A percentile compares a stretch with the other conserved stretches of the same genome.
These are phyloP conservation scores for Sialia sialis DNA, from an alignment of 2,113 vertebrate genomes.

Conservation along the genomic window DNA sequence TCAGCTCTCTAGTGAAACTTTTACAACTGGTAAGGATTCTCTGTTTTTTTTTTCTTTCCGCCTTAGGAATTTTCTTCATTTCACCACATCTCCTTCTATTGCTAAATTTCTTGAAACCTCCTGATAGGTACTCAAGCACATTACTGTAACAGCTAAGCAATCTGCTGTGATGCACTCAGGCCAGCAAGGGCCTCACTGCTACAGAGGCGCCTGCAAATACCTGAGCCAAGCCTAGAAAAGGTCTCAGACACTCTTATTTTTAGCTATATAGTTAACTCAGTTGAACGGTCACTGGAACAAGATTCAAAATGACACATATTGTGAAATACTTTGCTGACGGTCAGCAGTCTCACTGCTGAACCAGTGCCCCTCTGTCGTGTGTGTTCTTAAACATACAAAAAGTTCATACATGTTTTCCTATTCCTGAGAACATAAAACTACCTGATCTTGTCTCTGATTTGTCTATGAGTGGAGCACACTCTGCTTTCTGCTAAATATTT, in stretches of 20 bases:
- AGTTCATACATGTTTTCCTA: neutral
- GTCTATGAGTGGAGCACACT: neutral
- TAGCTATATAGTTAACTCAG: neutral
- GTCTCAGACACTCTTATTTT: neutral
- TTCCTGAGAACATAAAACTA: neutral
- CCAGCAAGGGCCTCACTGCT: neutral
- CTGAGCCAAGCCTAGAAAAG: neutral
- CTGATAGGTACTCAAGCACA: neutral
- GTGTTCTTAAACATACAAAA: neutral
- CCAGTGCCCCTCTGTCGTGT: no score
- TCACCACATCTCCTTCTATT: neutral
- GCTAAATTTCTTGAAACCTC: neutral
- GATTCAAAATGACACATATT: neutral
- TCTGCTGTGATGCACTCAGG: neutral
- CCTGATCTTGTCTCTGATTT: neutral
- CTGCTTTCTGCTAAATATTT: neutral
- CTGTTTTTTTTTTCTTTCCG: no score
- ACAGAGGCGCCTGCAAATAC: neutral
- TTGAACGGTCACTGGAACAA: neutral
- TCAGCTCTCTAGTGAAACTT: neutral
- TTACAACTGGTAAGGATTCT: neutral
- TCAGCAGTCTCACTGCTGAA: neutral
- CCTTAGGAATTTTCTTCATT: neutral
- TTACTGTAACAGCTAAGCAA: neutral
- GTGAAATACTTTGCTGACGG: neutral